Conservation (phyloP, 2,888 invertebrate species). For the Eupithecia subumbrata region DNA sequence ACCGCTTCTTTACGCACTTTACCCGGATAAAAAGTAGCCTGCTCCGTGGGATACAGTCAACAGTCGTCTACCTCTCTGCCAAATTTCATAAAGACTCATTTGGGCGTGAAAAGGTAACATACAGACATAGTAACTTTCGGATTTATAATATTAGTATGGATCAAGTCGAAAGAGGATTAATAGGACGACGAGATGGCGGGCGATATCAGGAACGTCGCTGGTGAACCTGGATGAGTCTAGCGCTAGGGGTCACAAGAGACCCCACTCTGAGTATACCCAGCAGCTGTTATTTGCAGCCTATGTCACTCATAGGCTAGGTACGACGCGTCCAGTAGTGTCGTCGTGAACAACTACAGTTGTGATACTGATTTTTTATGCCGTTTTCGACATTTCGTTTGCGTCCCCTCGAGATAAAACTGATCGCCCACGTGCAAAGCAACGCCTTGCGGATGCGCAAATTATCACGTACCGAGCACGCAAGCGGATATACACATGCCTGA, state of each 20-base stretch:
- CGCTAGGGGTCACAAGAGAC: not conserved
- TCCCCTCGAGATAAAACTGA: not conserved
- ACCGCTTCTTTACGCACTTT: no score
- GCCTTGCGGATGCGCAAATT: conserved; percentile 7
- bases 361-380: not conserved
- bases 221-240: no score
- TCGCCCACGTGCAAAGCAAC: conserved; percentile 1
- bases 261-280: not conserved
- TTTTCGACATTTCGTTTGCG: not conserved
- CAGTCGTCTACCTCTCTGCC: no score
- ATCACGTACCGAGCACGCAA: not conserved
- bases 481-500: conserved; percentile 1
- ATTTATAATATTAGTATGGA: not conserved
- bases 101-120: no score
- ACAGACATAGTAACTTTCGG: no score
- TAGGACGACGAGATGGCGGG: no score
- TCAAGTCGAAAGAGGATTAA: no score
- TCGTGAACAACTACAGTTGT: not conserved
- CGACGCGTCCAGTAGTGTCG: not conserved
- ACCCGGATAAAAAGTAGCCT: no score
- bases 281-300: not conserved
- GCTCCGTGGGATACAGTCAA: no score
- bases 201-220: no score
- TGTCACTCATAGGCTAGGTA: not conserved
- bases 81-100: no score